These are phyloP conservation scores for Hololepta plana DNA, from an alignment of 2,888 invertebrate genomes.

Conservation along the genomic window DNA sequence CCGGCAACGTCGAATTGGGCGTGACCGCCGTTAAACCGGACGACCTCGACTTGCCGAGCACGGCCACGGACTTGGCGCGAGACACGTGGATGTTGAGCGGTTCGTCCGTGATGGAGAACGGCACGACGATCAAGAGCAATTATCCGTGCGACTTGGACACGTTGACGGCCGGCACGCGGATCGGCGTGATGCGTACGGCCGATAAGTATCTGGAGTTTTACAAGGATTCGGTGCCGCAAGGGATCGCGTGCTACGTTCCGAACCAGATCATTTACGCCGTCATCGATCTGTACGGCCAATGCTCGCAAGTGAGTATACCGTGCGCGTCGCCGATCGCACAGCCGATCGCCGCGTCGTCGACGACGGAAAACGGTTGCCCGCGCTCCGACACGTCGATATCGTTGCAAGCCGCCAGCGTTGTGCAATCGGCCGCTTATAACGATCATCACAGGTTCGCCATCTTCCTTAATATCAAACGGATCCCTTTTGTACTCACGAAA, in stretches of 20 bases:
- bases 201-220: conserved; percentile 76
- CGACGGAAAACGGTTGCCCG: too few species aligned
- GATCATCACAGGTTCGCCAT: conserved; percentile 19
- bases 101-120: conserved; percentile 81
- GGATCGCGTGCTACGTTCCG: conserved; percentile 63
- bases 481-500: not conserved
- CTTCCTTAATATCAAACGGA: conserved; percentile 1
- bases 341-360: conserved; percentile 19
- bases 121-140: conserved; percentile 65
- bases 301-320: conserved; percentile 61
- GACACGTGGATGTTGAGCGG: conserved; percentile 90
- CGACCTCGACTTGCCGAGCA: conserved; percentile 70
- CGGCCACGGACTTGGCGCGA: conserved; percentile 79
- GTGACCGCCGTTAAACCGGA: conserved; percentile 82
- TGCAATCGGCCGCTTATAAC: conserved; percentile 21
- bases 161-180: conserved; percentile 55
- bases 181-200: conserved; percentile 76
- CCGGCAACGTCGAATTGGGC: conserved; percentile 79
- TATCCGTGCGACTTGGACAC: conserved; percentile 76
- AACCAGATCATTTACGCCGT: conserved; percentile 77
- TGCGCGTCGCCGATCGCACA: conserved; percentile 21
- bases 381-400: conserved; percentile 24
- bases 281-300: conserved; percentile 88
- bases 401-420: conserved; percentile 20
- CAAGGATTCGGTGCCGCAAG: conserved; percentile 64